Percentiles rank a stretch among this genome's conserved stretches.
phyloP scores from a whole-genome alignment of 2,797 vertebrate species.

The Coregonus suidteri region DNA sequence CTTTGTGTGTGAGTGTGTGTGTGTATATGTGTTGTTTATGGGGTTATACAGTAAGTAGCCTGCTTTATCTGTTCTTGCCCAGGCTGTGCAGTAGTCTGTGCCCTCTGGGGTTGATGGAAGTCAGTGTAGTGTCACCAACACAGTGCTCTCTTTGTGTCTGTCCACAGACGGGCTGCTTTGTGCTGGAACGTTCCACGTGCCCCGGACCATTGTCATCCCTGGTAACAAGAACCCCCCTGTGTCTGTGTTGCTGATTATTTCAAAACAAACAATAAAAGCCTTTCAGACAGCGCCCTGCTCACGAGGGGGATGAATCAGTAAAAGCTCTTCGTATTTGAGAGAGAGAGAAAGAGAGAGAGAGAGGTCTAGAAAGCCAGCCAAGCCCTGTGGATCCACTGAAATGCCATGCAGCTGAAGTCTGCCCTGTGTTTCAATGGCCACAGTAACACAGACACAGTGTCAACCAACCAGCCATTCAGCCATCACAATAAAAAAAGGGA shows the following conservation, averaged over 20 bases:
- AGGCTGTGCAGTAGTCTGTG: constrained; percentile 14
- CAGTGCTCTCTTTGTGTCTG: constrained; percentile 63
- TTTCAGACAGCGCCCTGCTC: constrained; percentile 56
- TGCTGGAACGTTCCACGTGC: constrained; percentile 60
- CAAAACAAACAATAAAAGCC: constrained; percentile 70
- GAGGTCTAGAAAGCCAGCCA: constrained; percentile 60
- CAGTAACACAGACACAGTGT: constrained; percentile 48
- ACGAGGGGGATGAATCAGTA: constrained; percentile 53
- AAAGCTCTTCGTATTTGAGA: constrained; percentile 63
- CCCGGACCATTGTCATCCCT: constrained; percentile 64
- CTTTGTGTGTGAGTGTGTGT: constrained; percentile 15
- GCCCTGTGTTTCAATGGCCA: constrained; percentile 48
- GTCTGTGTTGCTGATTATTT: constrained; percentile 69
- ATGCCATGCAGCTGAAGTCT: constrained; percentile 63
- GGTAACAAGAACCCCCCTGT: constrained; percentile 63
- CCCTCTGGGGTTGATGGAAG: constrained; percentile 54
- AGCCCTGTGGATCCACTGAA: constrained; percentile 55
- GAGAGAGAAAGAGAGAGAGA: constrained; percentile 27
- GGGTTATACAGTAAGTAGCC: constrained; percentile 39
- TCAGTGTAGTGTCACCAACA: constrained; percentile 41
- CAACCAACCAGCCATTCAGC: constrained; percentile 63
- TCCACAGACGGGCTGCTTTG: constrained; percentile 53
- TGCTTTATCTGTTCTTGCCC: constrained; percentile 22
- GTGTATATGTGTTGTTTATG: constrained; percentile 1
- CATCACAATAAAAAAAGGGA: constrained; percentile 33